Percentiles rank a stretch among this genome's conserved stretches.
phyloP scores from a whole-genome alignment of 2,797 vertebrate genomes.

The Nyctalus aviator region DNA sequence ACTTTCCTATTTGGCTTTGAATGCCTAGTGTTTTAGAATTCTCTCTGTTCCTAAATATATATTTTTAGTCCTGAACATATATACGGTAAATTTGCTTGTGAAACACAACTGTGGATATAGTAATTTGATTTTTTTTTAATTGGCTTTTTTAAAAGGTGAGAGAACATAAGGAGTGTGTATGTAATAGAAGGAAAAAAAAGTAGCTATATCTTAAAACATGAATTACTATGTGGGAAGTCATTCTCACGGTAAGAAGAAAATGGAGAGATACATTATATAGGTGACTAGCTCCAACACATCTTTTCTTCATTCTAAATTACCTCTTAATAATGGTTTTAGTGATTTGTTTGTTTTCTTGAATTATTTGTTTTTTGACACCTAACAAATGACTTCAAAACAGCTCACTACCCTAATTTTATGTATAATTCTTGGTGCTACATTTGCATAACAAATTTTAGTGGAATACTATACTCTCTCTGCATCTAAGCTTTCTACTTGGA shows the following conservation, averaged over 20 bases:
- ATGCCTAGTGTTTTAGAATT: constrained; percentile 40
- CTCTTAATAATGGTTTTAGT: background rate
- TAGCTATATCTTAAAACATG: background rate
- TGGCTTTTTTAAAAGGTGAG: background rate
- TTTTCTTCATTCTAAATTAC: background rate
- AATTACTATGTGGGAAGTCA: background rate
- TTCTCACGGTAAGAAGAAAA: background rate
- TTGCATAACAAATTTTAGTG: background rate
- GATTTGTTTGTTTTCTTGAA: background rate
- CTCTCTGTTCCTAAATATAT: background rate
- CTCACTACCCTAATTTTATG: background rate
- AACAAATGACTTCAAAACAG: constrained; percentile 31
- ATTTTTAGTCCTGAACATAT: background rate
- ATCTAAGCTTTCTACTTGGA: background rate
- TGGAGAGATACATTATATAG: background rate
- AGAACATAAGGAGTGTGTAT: background rate
- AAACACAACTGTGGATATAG: background rate
- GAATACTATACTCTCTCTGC: no score
- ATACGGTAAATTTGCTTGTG: constrained; percentile 11
- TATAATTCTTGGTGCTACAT: background rate
- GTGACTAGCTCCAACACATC: background rate
- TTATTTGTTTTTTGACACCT: background rate
- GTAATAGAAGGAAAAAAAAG: background rate
- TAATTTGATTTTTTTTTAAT: background rate
- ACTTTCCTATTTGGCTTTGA: constrained; percentile 37